A percentile compares a stretch with the other conserved stretches of the same genome.
Evolutionary conservation across 1,140 invertebrate genomes (phyloP).

Genomic region (Papilio helenus): DNA sequence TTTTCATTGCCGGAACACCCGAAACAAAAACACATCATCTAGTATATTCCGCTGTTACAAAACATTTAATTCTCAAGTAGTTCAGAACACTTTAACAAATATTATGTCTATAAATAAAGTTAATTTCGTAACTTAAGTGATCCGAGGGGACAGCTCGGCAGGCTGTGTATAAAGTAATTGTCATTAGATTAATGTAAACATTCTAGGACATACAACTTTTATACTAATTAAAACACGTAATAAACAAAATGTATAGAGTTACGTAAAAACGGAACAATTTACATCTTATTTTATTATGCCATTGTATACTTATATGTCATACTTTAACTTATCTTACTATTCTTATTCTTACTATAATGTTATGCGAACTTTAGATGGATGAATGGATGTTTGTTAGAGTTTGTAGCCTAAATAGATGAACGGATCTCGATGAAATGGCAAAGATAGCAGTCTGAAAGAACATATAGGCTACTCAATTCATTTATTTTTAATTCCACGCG

Average conservation of each 20-base stretch:
- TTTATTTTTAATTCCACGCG: too few relatives aligned
- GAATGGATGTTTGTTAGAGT: too few relatives aligned
- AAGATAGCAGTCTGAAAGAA: too few relatives aligned
- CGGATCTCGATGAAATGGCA: too few relatives aligned
- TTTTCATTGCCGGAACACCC: background rate
- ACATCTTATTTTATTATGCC: background rate
- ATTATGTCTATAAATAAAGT: background rate
- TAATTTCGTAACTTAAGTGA: slow-evolving; percentile 6
- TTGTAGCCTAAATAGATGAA: too few relatives aligned
- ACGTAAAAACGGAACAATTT: background rate
- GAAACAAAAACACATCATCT: too few relatives aligned
- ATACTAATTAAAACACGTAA: background rate
- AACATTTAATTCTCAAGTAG: background rate
- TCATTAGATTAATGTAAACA: background rate
- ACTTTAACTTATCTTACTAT: too few relatives aligned
- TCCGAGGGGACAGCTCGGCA: background rate
- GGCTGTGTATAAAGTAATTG: background rate
- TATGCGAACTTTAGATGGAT: too few relatives aligned
- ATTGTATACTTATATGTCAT: too few relatives aligned
- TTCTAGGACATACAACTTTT: background rate
- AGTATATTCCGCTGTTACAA: background rate
- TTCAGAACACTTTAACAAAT: background rate
- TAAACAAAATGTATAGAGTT: background rate
- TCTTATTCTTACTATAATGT: too few relatives aligned
- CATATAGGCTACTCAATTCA: too few relatives aligned